These are phyloP conservation scores for Trogon melanurus DNA, from an alignment of 2,113 vertebrate species.

Conservation along the genomic window DNA sequence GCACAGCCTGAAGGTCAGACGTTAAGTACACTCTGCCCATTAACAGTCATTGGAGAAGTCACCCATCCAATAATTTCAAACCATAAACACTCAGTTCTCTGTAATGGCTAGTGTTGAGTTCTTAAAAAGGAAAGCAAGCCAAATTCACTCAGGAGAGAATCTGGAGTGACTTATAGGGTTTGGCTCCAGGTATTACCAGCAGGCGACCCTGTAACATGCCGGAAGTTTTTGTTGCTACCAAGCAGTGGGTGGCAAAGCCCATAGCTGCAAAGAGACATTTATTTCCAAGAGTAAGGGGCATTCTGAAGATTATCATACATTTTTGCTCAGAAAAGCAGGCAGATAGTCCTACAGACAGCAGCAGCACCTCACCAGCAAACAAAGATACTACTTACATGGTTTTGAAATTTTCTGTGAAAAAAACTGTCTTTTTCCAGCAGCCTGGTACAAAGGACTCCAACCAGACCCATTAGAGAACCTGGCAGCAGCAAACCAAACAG, in stretches of 20 bases:
- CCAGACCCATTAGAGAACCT: neutral
- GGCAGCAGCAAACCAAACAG: neutral
- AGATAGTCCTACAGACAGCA: neutral
- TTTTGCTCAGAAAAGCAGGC: neutral
- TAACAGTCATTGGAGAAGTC: neutral
- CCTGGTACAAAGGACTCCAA: neutral
- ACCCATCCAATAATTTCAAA: neutral
- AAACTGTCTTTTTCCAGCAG: neutral
- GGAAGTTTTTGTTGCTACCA: neutral
- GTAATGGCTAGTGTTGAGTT: neutral
- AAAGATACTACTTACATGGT: neutral
- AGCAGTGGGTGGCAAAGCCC: neutral
- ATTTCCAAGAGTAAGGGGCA: neutral
- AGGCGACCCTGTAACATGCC: accelerated
- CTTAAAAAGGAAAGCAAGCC: neutral
- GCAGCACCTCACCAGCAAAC: neutral
- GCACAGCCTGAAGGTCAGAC: accelerated
- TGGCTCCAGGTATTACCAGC: neutral
- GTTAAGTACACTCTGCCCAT: neutral
- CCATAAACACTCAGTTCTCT: neutral
- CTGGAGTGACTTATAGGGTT: neutral
- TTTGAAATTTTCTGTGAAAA: neutral
- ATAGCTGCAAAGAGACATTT: neutral
- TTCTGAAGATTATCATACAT: neutral
- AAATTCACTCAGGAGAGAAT: neutral